Conservation (phyloP, 2,888 invertebrate species). For the Ochlodes sylvanus region DNA sequence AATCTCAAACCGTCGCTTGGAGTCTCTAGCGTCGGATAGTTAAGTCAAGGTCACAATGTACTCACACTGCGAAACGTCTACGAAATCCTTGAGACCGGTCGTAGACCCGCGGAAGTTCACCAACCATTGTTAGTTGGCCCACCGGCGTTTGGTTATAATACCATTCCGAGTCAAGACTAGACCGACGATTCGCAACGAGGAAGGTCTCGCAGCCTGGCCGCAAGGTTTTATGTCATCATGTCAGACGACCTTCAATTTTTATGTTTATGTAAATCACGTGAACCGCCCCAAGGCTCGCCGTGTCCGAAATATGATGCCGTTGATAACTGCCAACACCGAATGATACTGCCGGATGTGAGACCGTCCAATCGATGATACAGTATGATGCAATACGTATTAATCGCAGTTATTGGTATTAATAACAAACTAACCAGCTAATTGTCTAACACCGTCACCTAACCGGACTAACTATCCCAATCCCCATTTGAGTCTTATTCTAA, state of each 20-base stretch:
- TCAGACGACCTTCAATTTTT: slow-evolving; percentile 67
- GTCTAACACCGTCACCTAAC: too few relatives aligned
- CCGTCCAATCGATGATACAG: too few relatives aligned
- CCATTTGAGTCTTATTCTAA: too few relatives aligned
- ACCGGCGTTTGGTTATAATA: slow-evolving; percentile 55
- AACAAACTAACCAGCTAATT: too few relatives aligned
- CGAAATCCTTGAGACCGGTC: slow-evolving; percentile 77
- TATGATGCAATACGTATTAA: too few relatives aligned
- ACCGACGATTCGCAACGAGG: slow-evolving; percentile 27
- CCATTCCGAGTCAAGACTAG: slow-evolving; percentile 44
- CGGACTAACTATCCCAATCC: too few relatives aligned
- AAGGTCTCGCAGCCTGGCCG: slow-evolving; percentile 50
- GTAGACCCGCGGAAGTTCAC: slow-evolving; percentile 75
- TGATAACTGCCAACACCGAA: not conserved
- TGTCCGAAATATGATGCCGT: slow-evolving; percentile 15
- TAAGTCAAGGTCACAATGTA: slow-evolving; percentile 72
- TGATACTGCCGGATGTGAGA: too few relatives aligned
- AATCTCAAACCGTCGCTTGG: slow-evolving; percentile 46
- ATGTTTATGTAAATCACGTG: slow-evolving; percentile 69
- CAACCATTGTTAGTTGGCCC: slow-evolving; percentile 60
- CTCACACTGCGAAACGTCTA: slow-evolving; percentile 66
- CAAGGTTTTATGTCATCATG: slow-evolving; percentile 71
- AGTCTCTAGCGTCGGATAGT: slow-evolving; percentile 63
- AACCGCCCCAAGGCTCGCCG: slow-evolving; percentile 44
- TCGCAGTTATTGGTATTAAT: too few relatives aligned